These are phyloP conservation scores for Caenorhabditis becei DNA, from an alignment of 2,888 invertebrate species.

Conservation along the genomic window DNA sequence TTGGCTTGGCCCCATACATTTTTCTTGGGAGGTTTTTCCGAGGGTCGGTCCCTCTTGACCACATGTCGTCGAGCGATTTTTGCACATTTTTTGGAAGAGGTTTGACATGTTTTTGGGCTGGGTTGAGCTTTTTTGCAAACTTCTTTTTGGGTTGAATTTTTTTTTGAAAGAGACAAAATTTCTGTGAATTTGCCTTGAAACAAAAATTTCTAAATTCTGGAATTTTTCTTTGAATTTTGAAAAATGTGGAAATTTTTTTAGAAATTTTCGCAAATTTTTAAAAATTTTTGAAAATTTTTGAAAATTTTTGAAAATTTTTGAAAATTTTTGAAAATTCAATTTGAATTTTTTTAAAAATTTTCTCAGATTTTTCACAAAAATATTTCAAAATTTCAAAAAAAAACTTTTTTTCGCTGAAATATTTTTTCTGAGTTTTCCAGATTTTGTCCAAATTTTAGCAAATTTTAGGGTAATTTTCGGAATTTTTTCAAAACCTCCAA, in stretches of 20 bases:
- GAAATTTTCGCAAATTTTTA: too few species aligned
- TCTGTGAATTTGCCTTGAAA: too few species aligned
- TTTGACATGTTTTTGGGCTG: slow-evolving; percentile 1
- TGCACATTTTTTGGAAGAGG: neutral
- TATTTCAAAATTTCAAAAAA: neutral
- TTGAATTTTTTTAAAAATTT: neutral
- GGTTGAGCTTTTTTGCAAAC: slow-evolving; percentile 12
- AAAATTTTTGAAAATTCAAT: neutral
- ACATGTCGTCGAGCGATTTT: slow-evolving; percentile 28
- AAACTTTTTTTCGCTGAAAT: neutral
- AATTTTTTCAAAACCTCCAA: neutral
- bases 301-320: neutral
- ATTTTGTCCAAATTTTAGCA: neutral
- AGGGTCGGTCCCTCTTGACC: slow-evolving; percentile 36
- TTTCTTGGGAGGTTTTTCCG: slow-evolving; percentile 10
- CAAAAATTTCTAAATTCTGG: too few species aligned
- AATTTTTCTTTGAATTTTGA: too few species aligned
- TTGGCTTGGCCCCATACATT: neutral
- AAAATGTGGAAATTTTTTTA: too few species aligned
- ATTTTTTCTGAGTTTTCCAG: neutral
- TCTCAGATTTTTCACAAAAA: neutral
- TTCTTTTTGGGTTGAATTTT: slow-evolving; percentile 11
- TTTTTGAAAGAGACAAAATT: slow-evolving; percentile 23
- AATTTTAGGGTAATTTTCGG: too few species aligned
- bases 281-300: too few species aligned